Evolutionary conservation across 1,140 invertebrate genomes (phyloP).

Genomic region (Drosophila grimshawi): DNA sequence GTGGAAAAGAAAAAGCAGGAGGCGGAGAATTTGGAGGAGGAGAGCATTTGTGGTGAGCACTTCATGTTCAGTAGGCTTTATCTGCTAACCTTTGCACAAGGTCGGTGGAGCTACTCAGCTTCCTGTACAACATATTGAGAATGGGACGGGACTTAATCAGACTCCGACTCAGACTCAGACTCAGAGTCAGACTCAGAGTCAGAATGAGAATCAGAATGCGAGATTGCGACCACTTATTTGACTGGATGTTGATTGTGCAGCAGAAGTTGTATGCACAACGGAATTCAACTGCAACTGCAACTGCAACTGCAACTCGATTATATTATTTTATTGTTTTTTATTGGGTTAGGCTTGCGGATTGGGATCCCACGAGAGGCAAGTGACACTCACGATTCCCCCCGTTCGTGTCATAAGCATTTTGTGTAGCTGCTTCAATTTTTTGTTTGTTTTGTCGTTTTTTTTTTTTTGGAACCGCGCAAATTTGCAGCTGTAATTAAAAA

Average conservation of each 20-base stretch:
- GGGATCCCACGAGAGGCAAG: slow-evolving; percentile 48
- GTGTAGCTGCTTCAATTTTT: slow-evolving; percentile 11
- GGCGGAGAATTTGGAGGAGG: not conserved
- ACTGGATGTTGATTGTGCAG: slow-evolving; percentile 35
- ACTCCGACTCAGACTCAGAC: too few relatives aligned
- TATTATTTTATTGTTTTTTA: too few relatives aligned
- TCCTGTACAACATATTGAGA: slow-evolving; percentile 2
- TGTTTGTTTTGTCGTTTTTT: not conserved
- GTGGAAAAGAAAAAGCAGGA: not conserved
- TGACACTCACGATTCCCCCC: slow-evolving; percentile 46
- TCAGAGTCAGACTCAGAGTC: not conserved
- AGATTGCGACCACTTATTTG: slow-evolving; percentile 33
- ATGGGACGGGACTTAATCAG: not conserved
- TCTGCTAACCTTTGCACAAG: slow-evolving; percentile 50
- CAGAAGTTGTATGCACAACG: not conserved
- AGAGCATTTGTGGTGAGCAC: not conserved
- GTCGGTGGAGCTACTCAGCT: slow-evolving; percentile 40
- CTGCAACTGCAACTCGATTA: not conserved
- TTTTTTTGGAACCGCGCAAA: slow-evolving; percentile 26
- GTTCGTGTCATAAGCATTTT: slow-evolving; percentile 67
- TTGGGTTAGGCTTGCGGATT: slow-evolving; percentile 1
- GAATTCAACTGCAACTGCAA: not conserved
- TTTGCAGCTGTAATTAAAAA: slow-evolving; percentile 70
- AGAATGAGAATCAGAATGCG: not conserved
- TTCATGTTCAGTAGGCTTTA: slow-evolving; percentile 28